Evolutionary conservation across 2,888 invertebrate genomes (phyloP).

Genomic region (Alviniconcha strummeri): DNA sequence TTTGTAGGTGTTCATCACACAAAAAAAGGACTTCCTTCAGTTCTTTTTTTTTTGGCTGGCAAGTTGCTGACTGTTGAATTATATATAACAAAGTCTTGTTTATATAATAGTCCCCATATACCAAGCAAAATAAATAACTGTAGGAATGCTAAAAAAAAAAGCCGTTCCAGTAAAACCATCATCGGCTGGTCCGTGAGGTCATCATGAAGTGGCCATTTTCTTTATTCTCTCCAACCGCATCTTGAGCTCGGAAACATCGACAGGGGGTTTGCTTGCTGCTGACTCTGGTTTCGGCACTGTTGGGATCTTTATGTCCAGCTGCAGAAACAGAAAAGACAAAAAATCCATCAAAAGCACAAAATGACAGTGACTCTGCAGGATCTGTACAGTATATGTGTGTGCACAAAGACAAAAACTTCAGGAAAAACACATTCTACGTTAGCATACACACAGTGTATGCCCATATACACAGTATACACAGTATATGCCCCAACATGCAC

Average conservation of each 20-base stretch:
- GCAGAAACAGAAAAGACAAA: background rate
- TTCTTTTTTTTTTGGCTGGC: too few relatives aligned
- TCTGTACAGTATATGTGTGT: background rate
- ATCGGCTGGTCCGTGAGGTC: background rate
- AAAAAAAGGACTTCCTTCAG: too few relatives aligned
- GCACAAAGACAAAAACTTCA: too few relatives aligned
- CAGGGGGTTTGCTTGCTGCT: slow-evolving; percentile 29
- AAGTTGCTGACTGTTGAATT: too few relatives aligned
- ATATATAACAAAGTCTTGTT: too few relatives aligned
- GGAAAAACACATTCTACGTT: too few relatives aligned
- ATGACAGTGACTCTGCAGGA: background rate
- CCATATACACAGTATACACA: too few relatives aligned
- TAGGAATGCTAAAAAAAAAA: slow-evolving; percentile 13
- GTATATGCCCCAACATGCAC: too few relatives aligned
- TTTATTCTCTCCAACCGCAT: slow-evolving; percentile 68
- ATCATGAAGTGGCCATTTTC: slow-evolving; percentile 58
- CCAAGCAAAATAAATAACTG: background rate
- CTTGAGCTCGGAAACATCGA: slow-evolving; percentile 67
- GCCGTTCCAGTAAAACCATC: background rate
- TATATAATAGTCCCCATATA: too few relatives aligned
- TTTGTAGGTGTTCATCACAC: too few relatives aligned
- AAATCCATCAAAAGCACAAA: background rate
- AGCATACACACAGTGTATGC: too few relatives aligned
- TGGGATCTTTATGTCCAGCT: slow-evolving; percentile 34
- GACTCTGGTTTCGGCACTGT: background rate